Evolutionary conservation across 2,113 vertebrate species (phyloP).

Genomic region (Mastomys natalensis): DNA sequence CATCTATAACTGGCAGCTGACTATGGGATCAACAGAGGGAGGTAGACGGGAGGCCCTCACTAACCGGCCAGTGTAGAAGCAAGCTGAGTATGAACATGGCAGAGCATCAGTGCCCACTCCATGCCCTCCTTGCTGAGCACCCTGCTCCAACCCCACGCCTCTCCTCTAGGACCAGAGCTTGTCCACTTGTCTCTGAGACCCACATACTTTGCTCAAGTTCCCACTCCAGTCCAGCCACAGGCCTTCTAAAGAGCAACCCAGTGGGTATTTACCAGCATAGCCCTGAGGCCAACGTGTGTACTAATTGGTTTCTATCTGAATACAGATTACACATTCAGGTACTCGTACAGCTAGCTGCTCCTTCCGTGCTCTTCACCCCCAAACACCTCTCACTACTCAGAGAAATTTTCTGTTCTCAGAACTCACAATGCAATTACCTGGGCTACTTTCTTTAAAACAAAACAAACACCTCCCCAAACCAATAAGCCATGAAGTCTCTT

Average conservation of each 20-base stretch:
- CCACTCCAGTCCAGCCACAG: background rate
- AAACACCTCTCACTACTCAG: background rate
- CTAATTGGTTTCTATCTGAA: background rate
- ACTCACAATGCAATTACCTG: background rate
- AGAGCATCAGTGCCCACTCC: background rate
- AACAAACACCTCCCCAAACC: background rate
- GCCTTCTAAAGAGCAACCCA: background rate
- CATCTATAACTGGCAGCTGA: constrained; percentile 87
- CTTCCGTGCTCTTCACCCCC: background rate
- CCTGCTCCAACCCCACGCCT: background rate
- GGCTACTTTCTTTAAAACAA: background rate
- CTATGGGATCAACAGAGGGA: constrained; percentile 85
- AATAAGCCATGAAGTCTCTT: background rate
- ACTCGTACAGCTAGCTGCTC: background rate
- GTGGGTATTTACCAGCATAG: background rate
- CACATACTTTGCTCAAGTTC: background rate
- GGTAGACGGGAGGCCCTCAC: constrained; percentile 82
- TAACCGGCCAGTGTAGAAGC: constrained; percentile 75
- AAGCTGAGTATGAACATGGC: constrained; percentile 75
- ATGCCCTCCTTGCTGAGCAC: background rate
- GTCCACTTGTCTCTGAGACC: background rate
- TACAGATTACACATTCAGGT: background rate
- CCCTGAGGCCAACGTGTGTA: background rate
- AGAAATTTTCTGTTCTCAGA: background rate
- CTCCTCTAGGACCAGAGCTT: constrained; percentile 37